These are phyloP conservation scores for Petromus typicus DNA, from an alignment of 2,113 vertebrate genomes.

Conservation along the genomic window DNA sequence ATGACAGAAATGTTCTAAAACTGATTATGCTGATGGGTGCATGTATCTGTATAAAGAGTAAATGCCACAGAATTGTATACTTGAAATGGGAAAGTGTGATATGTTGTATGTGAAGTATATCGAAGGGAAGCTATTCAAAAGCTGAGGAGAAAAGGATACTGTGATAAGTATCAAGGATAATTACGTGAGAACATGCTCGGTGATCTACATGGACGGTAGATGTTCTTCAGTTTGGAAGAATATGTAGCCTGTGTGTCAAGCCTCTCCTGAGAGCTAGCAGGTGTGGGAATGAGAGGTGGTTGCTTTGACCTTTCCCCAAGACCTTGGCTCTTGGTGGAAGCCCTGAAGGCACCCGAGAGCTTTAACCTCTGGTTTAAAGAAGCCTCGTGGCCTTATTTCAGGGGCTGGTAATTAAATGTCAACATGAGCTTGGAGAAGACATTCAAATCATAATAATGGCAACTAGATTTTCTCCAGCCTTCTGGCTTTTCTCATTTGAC, in stretches of 20 bases:
- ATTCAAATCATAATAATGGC: too few species aligned
- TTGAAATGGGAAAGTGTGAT: too few species aligned
- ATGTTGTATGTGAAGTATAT: not conserved
- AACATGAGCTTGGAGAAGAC: not conserved
- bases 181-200: not conserved
- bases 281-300: not conserved
- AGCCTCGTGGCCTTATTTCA: not conserved
- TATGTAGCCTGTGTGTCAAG: not conserved
- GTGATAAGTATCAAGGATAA: not conserved
- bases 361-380: not conserved
- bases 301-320: too few species aligned
- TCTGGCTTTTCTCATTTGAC: not conserved
- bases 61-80: too few species aligned
- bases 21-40: too few species aligned
- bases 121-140: too few species aligned
- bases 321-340: not conserved
- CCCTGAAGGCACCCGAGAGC: not conserved
- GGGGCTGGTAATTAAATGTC: not conserved
- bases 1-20: not conserved
- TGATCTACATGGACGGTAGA: not conserved
- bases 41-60: too few species aligned
- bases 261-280: not conserved
- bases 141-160: rapidly evolving
- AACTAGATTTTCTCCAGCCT: not conserved
- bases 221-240: not conserved